Percentiles rank a stretch among this genome's conserved stretches.
phyloP scores from a whole-genome alignment of 2,797 vertebrate species.

The Aldrovandia affinis region DNA sequence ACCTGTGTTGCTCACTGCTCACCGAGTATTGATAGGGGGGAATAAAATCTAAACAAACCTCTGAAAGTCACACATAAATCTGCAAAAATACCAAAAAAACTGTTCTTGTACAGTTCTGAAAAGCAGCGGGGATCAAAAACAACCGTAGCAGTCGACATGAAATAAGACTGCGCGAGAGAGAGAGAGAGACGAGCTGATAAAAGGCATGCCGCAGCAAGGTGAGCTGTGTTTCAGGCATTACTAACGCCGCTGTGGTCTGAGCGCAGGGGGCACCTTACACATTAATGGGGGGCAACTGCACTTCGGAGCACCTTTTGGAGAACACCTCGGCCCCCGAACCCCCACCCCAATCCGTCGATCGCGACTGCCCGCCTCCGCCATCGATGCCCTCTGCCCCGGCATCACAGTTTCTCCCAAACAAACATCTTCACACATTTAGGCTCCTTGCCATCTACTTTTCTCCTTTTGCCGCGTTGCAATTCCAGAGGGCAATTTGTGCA shows the following conservation, averaged over 20 bases:
- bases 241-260: not conserved
- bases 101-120: not conserved
- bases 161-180: not conserved
- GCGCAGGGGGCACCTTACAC: not conserved
- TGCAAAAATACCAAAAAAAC: not conserved
- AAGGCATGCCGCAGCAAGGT: not conserved
- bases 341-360: no score
- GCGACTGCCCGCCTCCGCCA: no score
- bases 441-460: not conserved
- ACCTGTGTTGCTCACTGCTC: not conserved
- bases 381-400: not conserved
- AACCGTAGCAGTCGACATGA: not conserved
- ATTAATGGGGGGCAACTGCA: not conserved
- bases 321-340: not conserved
- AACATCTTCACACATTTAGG: not conserved
- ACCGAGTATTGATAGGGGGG: not conserved
- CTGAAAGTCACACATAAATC: not conserved
- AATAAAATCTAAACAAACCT: not conserved
- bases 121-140: not conserved
- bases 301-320: not conserved
- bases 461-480: not conserved
- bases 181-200: not conserved
- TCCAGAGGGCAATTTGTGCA: not conserved
- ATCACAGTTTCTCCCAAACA: not conserved
- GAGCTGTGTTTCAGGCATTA: not conserved